phyloP scores from a whole-genome alignment of 1,140 invertebrate genomes.

The Caenorhabditis elegans region DNA sequence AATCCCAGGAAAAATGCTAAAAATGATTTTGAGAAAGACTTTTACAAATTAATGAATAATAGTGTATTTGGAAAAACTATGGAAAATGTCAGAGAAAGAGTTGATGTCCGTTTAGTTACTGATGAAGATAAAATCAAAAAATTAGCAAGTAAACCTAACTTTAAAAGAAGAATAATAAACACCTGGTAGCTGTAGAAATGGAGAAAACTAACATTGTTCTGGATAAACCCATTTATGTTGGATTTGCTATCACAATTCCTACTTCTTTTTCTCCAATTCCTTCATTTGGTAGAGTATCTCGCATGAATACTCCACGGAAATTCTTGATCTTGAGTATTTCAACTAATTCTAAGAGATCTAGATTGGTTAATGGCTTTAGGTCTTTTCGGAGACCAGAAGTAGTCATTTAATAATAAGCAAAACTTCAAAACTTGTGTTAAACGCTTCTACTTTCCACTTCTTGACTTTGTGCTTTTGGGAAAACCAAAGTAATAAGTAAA shows the following conservation, averaged over 20 bases:
- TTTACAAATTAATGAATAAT: conserved; percentile 70
- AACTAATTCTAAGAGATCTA: neutral
- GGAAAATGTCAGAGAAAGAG: conserved; percentile 69
- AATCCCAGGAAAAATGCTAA: conserved; percentile 59
- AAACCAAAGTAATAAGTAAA: conserved; percentile 3
- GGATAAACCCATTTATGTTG: conserved; percentile 60
- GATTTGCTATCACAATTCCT: conserved; percentile 55
- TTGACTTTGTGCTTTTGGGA: neutral
- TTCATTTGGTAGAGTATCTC: conserved; percentile 37
- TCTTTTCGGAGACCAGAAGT: conserved; percentile 29
- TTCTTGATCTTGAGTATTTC: neutral
- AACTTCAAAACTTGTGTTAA: conserved; percentile 25
- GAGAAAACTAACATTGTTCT: conserved; percentile 25
- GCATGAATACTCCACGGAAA: neutral
- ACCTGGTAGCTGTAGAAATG: conserved; percentile 13
- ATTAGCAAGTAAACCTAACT: conserved; percentile 32
- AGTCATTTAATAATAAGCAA: conserved; percentile 22
- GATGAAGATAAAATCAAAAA: conserved; percentile 34
- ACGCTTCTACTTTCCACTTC: conserved; percentile 25
- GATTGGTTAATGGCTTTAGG: conserved; percentile 29
- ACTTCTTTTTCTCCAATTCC: conserved; percentile 34
- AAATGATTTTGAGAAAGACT: conserved; percentile 70
- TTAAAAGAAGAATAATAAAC: conserved; percentile 28
- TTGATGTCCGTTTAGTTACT: conserved; percentile 51
- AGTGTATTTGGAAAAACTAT: conserved; percentile 69